Conservation (phyloP, 1,140 invertebrate genomes). For the Penaeus chinensis region DNA sequence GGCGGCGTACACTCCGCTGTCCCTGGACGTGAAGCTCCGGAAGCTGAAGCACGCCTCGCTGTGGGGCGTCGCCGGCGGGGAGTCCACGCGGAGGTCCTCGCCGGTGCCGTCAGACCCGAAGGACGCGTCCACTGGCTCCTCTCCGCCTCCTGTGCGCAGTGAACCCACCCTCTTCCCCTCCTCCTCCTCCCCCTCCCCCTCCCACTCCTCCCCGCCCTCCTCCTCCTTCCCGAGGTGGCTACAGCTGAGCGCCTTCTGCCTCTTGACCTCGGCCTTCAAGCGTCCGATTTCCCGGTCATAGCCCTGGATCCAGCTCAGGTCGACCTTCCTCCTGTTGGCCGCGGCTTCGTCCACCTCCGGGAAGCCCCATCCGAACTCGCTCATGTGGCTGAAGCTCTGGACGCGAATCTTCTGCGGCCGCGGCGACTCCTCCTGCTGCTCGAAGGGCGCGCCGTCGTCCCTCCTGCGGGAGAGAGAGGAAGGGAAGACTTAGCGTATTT, state of each 20-base stretch:
- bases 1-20: background rate
- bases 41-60: background rate
- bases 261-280: background rate
- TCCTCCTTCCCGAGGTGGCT: background rate
- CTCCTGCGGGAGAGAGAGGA: no score
- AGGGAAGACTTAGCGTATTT: no score
- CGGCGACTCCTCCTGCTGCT: no score
- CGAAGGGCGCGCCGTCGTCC: no score
- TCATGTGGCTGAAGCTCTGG: background rate
- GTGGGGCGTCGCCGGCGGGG: background rate
- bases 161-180: background rate
- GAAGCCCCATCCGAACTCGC: background rate
- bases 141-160: no score
- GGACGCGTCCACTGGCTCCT: background rate
- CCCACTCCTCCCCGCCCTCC: background rate
- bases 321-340: conserved; percentile 6
- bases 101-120: background rate
- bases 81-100: background rate
- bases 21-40: conserved; percentile 3
- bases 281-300: background rate
- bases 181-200: background rate
- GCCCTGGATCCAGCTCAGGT: conserved; percentile 9
- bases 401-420: background rate
- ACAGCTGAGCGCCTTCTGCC: background rate
- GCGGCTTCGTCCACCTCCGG: background rate